Conservation (phyloP, 2,888 invertebrate genomes). For the Drosophila paramelanica region DNA sequence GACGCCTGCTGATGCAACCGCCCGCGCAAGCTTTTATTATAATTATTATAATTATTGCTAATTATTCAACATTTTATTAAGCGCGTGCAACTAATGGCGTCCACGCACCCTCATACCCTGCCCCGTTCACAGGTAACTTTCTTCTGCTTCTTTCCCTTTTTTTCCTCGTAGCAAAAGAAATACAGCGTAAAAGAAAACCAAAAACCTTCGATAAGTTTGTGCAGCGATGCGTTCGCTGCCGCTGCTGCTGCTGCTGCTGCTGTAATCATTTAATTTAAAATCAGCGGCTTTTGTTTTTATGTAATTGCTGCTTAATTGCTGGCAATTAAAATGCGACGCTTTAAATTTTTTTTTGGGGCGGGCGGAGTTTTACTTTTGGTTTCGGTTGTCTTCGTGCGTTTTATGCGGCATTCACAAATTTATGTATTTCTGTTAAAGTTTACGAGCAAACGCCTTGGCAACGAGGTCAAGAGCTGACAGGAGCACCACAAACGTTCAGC, state of each 20-base stretch:
- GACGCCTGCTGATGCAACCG: conserved; percentile 64
- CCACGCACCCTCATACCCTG: not conserved
- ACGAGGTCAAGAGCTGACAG: conserved; percentile 69
- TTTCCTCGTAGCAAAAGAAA: conserved; percentile 7
- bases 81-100: conserved; percentile 67
- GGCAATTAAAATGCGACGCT: conserved; percentile 74
- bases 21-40: conserved; percentile 61
- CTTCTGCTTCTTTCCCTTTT: conserved; percentile 31
- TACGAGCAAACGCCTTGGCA: conserved; percentile 35
- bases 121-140: conserved; percentile 22
- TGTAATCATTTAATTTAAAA: conserved; percentile 76
- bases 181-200: conserved; percentile 10
- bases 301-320: conserved; percentile 73
- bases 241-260: conserved; percentile 63
- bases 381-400: conserved; percentile 9
- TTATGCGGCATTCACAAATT: conserved; percentile 21
- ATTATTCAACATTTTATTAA: conserved; percentile 75
- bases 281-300: conserved; percentile 66
- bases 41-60: conserved; percentile 73
- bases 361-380: conserved; percentile 26
- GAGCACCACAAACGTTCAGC: conserved; percentile 31
- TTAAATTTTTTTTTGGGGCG: conserved; percentile 48
- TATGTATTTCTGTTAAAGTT: conserved; percentile 39
- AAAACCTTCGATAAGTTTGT: conserved; percentile 53
- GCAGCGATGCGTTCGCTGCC: conserved; percentile 55